Evolutionary conservation across 2,113 vertebrate species (phyloP).

Genomic region (Acanthochromis polyacanthus): DNA sequence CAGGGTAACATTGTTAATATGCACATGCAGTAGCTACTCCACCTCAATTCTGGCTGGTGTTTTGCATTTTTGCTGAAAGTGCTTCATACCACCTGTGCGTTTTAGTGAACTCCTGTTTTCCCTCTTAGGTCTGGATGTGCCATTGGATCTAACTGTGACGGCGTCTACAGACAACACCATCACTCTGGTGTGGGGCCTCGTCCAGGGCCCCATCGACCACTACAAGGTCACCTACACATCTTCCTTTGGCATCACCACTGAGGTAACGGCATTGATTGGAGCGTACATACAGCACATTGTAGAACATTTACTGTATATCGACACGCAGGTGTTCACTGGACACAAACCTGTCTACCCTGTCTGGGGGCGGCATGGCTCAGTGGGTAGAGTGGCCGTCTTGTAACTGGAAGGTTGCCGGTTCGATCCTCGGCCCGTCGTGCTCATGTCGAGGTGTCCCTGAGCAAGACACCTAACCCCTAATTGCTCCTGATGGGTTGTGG

Average conservation of each 20-base stretch:
- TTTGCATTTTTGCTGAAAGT: background rate
- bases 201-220: slow-evolving; percentile 94
- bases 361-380: too few relatives aligned
- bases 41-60: too few relatives aligned
- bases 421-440: too few relatives aligned
- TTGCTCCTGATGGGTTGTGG: too few relatives aligned
- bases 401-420: too few relatives aligned
- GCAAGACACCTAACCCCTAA: too few relatives aligned
- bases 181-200: slow-evolving; percentile 92
- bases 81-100: background rate
- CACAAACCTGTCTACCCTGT: too few relatives aligned
- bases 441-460: too few relatives aligned
- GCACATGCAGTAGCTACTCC: too few relatives aligned
- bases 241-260: slow-evolving; percentile 88
- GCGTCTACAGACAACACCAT: slow-evolving; percentile 95
- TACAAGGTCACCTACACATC: slow-evolving; percentile 94
- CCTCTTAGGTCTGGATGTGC: slow-evolving; percentile 91
- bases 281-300: background rate
- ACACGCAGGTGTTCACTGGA: background rate
- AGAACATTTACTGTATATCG: background rate
- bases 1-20: too few relatives aligned
- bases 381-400: too few relatives aligned
- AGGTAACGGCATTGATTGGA: slow-evolving; percentile 72
- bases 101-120: background rate
- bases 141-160: slow-evolving; percentile 91